Evolutionary conservation across 2,888 invertebrate genomes (phyloP), one percentile per base, ranked within the genome.

Genomic region (Leucophenga montana): DNA sequence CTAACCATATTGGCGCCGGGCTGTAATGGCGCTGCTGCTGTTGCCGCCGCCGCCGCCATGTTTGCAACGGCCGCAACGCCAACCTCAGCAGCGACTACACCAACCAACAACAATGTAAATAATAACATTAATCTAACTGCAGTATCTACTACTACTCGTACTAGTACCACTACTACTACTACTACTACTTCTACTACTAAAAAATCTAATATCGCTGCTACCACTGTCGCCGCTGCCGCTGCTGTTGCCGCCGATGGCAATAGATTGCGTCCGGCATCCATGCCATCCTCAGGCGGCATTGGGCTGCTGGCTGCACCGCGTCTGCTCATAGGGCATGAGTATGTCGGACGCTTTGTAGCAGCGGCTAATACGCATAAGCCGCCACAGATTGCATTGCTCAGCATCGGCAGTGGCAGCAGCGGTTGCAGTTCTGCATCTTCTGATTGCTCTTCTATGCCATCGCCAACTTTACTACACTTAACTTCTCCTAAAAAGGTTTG

Each of bases 401-500:
- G 22, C 66, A 20, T 13, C 54, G n/a, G n/a, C 53, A 53, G 46
- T 61, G 67, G 82, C 80, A 84, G 83, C 80, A 86, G 86, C 86
- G 87, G 86, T 80, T 88, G 86, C 86, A 88, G 88, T 85, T 88
- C 88, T 87, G 86, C 88, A 85, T 88, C 88, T 86, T 88, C 88
- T 87, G 88, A 88, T 86, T 88, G 87, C 83, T 85, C 80, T 84
- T 88, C 86, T 88, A 88, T 88, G 88, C 85, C 87, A 88, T 88
- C 89, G 88, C 87, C 89, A 87, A 87, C 87, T 86, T 88, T 86
- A 87, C 85, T 87, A 84, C 87, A 88, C 87, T 87, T 88, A 87
- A 87, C 88, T 88, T 88, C 87, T 87, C 87, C 88, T 88, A 87
- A 89, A 85, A 88, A 88, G 88, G 88, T 88, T 89, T 88, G 87